phyloP scores from a whole-genome alignment of 1,140 invertebrate species.

The Coelopa frigida region DNA sequence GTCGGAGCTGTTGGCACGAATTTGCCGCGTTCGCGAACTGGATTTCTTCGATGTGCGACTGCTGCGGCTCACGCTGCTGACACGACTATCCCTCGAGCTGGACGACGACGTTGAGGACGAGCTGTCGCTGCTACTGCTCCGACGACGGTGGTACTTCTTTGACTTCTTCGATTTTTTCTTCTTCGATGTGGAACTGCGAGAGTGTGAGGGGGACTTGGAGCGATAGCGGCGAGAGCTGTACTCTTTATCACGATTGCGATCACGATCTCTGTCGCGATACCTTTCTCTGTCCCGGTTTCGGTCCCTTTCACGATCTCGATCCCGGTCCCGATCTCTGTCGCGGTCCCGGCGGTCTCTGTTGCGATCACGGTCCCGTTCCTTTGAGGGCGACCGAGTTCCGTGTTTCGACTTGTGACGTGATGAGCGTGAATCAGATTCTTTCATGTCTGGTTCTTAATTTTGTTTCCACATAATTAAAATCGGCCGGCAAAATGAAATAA shows the following conservation, averaged over 20 bases:
- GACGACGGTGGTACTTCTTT: constrained; percentile 30
- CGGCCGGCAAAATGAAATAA: too few relatives aligned
- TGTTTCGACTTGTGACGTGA: too few relatives aligned
- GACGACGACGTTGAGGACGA: constrained; percentile 21
- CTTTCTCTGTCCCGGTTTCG: constrained; percentile 18
- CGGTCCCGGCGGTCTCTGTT: constrained; percentile 2
- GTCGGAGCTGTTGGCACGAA: constrained; percentile 27
- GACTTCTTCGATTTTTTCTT: constrained; percentile 36
- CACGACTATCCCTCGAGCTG: constrained; percentile 26
- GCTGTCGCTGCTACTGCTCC: constrained; percentile 32
- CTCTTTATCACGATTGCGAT: constrained; percentile 16
- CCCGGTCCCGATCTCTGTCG: constrained; percentile 17
- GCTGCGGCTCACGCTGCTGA: constrained; percentile 20
- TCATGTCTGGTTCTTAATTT: too few relatives aligned
- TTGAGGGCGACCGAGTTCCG: too few relatives aligned
- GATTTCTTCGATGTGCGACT: constrained; percentile 24
- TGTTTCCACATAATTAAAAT: too few relatives aligned
- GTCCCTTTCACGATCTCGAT: constrained; percentile 20
- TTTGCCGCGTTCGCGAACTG: constrained; percentile 22
- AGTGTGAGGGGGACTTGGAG: constrained; percentile 26
- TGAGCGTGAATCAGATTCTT: too few relatives aligned
- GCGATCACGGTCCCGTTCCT: not conserved
- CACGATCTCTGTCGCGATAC: constrained; percentile 18
- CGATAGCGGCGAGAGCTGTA: constrained; percentile 15
- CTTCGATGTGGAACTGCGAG: constrained; percentile 27